A percentile compares a stretch with the other conserved stretches of the same genome.
Conservation (phyloP, 2,888 invertebrate genomes). For the Endotricha flammealis region DNA sequence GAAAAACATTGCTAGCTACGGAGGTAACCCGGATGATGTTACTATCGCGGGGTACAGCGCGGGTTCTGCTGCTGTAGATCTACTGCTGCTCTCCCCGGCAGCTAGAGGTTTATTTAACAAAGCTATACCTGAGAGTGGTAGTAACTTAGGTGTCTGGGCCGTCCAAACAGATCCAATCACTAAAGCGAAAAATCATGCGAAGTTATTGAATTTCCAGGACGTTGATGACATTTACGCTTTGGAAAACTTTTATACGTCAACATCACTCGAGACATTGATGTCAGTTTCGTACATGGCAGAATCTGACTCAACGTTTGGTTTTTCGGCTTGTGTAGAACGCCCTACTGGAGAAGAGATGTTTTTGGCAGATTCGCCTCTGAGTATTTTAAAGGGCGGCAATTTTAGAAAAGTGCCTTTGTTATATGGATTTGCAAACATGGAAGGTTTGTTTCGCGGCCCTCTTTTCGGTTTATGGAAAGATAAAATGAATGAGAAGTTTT, state of each 20-base stretch:
- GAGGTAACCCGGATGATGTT: slow-evolving; percentile 21
- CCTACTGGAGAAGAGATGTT: slow-evolving; percentile 27
- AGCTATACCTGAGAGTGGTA: slow-evolving; percentile 38
- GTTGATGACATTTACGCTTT: slow-evolving; percentile 33
- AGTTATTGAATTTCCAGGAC: slow-evolving; percentile 25
- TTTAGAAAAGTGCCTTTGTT: slow-evolving; percentile 38
- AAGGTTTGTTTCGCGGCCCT: slow-evolving; percentile 30
- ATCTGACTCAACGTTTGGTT: slow-evolving; percentile 24
- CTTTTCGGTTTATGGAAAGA: slow-evolving; percentile 33
- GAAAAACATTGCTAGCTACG: slow-evolving; percentile 19
- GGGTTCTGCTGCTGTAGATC: slow-evolving; percentile 16
- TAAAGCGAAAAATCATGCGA: slow-evolving; percentile 33
- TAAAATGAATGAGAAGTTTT: slow-evolving; percentile 45
- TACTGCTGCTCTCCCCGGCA: slow-evolving; percentile 13
- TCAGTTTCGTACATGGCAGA: slow-evolving; percentile 19
- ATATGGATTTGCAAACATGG: slow-evolving; percentile 41
- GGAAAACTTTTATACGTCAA: slow-evolving; percentile 39
- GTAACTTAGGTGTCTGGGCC: slow-evolving; percentile 24
- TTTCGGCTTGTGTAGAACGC: slow-evolving; percentile 31
- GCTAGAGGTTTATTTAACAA: slow-evolving; percentile 29
- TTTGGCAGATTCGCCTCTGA: slow-evolving; percentile 34
- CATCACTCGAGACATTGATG: slow-evolving; percentile 27
- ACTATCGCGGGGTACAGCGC: slow-evolving; percentile 19
- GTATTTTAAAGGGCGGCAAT: slow-evolving; percentile 34
- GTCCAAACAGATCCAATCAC: slow-evolving; percentile 36